phyloP scores from a whole-genome alignment of 1,140 invertebrate species.

The Aricia agestis region DNA sequence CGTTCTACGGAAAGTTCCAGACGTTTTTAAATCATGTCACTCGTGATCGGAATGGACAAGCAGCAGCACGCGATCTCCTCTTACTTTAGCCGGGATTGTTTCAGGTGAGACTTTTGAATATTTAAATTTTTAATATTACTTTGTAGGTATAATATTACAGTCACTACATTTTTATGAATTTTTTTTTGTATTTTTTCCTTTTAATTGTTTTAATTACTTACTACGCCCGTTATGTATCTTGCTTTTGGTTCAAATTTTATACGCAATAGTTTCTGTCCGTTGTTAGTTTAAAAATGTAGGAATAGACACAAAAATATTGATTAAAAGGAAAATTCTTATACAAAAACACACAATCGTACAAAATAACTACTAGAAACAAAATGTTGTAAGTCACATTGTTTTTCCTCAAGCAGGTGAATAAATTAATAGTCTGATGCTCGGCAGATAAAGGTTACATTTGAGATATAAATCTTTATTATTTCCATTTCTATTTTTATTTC shows the following conservation, averaged over 20 bases:
- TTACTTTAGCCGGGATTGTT: background rate
- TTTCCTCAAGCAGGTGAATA: too few relatives aligned
- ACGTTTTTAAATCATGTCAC: background rate
- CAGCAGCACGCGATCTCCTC: background rate
- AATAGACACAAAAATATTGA: too few relatives aligned
- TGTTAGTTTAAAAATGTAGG: too few relatives aligned
- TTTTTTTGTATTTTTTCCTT: background rate
- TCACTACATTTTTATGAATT: background rate
- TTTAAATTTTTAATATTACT: background rate
- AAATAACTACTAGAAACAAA: too few relatives aligned
- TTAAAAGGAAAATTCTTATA: too few relatives aligned
- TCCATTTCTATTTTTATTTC: too few relatives aligned
- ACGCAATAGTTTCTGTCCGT: background rate
- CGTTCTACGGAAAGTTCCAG: background rate
- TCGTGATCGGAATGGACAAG: conserved; percentile 8
- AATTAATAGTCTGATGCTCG: too few relatives aligned
- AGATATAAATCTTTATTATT: too few relatives aligned
- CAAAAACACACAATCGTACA: too few relatives aligned
- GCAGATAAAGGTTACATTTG: too few relatives aligned
- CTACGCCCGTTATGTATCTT: background rate
- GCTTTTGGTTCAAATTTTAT: background rate
- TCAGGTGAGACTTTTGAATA: background rate
- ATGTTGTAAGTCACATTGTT: too few relatives aligned
- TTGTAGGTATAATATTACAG: background rate
- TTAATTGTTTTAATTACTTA: background rate